Base-by-base conservation (phyloP, 2,888 invertebrate species). In the Amphimallon solstitiale region DNA sequence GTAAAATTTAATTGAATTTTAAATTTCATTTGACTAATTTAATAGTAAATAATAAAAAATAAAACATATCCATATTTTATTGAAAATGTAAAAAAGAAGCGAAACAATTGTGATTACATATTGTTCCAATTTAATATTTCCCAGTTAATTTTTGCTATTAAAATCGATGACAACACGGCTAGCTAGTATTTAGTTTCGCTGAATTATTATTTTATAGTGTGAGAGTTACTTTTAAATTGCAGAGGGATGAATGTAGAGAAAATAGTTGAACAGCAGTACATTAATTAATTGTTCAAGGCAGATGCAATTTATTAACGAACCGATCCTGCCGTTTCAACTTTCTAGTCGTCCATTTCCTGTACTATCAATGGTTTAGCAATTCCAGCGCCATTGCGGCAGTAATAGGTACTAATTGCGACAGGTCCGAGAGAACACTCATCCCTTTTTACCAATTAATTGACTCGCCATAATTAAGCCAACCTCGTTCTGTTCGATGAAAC, bases 391-490 rank as follows among this genome's bases (percentile, higher is more conserved):
- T 72, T 72, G 74, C 71, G 72, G 73, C 75, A 69, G 72, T 77
- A 78, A 78, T 78, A 76, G 76, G 75, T 73, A 76, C 76, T 78
- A 78, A 78, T 78, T 77, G 76, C 76, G 75, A 76, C 75, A 75
- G 76, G 76, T 76, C 75, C 75, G 72, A 75, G 73, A 70, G 72
- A 74, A 71, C 69, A 68, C 72, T 68, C 74, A 73, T 74, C 75
- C 77, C 77, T 77, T 77, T 79, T 78, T 77, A 78, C 78, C 79
- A 78, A 80, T 80, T 80, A 80, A 80, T 80, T 79, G 80, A 79
- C 79, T 80, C 76, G 78, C 76, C 79, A 80, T 80, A 80, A 80
- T 80, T 79, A 80, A 79, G 79, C 79, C 78, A 78, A 77, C 77
- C 76, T 75, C 76, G 77, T 77, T 77, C 75, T 75, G 77, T 78